phyloP scores from a whole-genome alignment of 2,888 invertebrate species.

The Lasioglossum calceatum region DNA sequence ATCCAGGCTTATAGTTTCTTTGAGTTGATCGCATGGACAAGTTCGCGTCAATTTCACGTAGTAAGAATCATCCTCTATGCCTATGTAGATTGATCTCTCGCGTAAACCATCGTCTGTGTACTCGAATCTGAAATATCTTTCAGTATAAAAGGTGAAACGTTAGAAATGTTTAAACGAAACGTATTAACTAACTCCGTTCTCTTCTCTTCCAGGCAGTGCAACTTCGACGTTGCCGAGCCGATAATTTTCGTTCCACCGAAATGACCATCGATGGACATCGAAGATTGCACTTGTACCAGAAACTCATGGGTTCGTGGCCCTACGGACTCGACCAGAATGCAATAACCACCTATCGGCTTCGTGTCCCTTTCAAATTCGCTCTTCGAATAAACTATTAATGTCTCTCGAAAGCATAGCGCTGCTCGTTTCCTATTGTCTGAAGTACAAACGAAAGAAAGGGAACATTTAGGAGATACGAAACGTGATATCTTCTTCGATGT shows the following conservation, averaged over 20 bases:
- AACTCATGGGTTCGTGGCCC: slow-evolving; percentile 86
- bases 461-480: background rate
- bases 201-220: slow-evolving; percentile 89
- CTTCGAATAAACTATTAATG: slow-evolving; percentile 71
- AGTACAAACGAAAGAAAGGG: slow-evolving; percentile 14
- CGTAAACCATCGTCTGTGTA: slow-evolving; percentile 84
- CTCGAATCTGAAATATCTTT: slow-evolving; percentile 82
- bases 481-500: slow-evolving; percentile 17
- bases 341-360: slow-evolving; percentile 73
- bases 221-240: slow-evolving; percentile 86
- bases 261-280: slow-evolving; percentile 86
- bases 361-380: slow-evolving; percentile 49
- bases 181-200: slow-evolving; percentile 85
- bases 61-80: slow-evolving; percentile 85
- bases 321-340: slow-evolving; percentile 82
- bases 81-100: slow-evolving; percentile 86
- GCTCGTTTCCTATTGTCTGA: slow-evolving; percentile 67
- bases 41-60: slow-evolving; percentile 86
- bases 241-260: slow-evolving; percentile 87
- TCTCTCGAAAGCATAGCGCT: slow-evolving; percentile 75
- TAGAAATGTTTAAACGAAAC: no score
- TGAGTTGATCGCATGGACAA: slow-evolving; percentile 84
- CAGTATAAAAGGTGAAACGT: background rate
- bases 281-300: slow-evolving; percentile 87
- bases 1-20: slow-evolving; percentile 85